These are phyloP conservation scores for Pantherophis vulpinus DNA, from an alignment of 2,797 vertebrate genomes.

Conservation along the genomic window DNA sequence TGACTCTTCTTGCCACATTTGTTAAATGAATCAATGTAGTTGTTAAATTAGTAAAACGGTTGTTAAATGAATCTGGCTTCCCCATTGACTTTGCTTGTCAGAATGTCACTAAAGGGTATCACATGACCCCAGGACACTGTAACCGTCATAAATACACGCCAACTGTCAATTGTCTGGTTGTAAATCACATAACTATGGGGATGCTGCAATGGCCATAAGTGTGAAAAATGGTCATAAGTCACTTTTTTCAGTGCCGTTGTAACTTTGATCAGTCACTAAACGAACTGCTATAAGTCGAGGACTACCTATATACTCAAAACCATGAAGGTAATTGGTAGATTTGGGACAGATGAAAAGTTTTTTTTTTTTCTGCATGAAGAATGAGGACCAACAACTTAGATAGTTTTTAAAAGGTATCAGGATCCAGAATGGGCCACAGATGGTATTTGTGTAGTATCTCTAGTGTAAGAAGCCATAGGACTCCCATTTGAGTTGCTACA, in stretches of 20 bases:
- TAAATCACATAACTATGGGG: no score
- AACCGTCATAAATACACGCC: no score
- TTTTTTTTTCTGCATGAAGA: not conserved
- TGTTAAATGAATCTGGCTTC: no score
- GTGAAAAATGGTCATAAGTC: not conserved
- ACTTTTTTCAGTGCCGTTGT: not conserved
- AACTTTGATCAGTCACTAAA: not conserved
- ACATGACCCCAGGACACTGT: no score
- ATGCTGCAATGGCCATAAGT: no score
- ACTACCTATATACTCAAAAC: not conserved
- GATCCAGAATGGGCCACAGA: not conserved
- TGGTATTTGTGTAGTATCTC: not conserved
- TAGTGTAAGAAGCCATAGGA: not conserved
- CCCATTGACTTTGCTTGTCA: no score
- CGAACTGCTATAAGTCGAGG: not conserved
- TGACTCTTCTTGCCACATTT: no score
- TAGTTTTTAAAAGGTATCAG: not conserved
- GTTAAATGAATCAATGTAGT: no score
- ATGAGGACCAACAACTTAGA: not conserved
- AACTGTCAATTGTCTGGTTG: no score
- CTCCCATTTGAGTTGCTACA: not conserved
- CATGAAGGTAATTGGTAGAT: not conserved
- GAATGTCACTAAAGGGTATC: no score
- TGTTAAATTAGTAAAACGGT: no score
- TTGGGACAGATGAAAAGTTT: not conserved